Evolutionary conservation across 2,113 vertebrate species (phyloP).

Genomic region (Petrocephalus zakoni): DNA sequence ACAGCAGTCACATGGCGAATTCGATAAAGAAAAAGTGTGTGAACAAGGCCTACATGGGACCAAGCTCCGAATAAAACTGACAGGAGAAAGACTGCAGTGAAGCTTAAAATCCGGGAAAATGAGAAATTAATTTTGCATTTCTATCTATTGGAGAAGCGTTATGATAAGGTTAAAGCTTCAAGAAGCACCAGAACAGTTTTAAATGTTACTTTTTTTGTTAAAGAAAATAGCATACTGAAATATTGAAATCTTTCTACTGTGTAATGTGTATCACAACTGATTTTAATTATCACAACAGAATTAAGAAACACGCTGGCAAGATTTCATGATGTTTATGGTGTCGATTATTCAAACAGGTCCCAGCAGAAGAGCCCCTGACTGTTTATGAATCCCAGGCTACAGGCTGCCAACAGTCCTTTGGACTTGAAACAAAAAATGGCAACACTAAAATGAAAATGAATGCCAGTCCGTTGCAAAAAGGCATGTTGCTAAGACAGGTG

Average conservation of each 20-base stretch:
- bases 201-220: neutral
- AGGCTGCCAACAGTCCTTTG: neutral
- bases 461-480: neutral
- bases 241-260: neutral
- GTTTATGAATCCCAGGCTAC: neutral
- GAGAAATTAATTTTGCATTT: neutral
- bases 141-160: neutral
- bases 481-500: neutral
- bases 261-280: neutral
- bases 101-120: neutral
- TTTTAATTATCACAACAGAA: neutral
- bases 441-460: neutral
- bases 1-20: neutral
- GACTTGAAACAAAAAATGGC: neutral
- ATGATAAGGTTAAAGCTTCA: neutral
- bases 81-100: neutral
- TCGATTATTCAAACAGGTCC: neutral
- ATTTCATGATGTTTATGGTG: neutral
- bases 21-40: neutral
- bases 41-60: neutral
- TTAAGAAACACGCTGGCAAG: neutral
- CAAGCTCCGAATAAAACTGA: constrained; percentile 1
- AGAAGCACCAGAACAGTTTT: neutral
- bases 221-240: neutral
- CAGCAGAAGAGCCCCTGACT: neutral